These are phyloP conservation scores for Scomber japonicus DNA, from an alignment of 2,113 vertebrate species.

Conservation along the genomic window DNA sequence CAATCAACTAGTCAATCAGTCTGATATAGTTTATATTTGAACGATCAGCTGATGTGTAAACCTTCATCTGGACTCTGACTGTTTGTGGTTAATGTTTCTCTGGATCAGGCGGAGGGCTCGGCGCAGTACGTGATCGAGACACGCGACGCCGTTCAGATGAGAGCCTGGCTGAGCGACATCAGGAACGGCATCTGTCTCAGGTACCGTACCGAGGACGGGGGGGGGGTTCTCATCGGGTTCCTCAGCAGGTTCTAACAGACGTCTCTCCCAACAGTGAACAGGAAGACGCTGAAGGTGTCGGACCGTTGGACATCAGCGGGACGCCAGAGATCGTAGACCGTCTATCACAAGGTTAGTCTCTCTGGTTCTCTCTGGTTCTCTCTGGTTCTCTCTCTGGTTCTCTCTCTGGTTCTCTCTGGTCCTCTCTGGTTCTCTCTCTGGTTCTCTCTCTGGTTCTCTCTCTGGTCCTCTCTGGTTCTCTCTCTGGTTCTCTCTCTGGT, in stretches of 20 bases:
- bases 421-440: too few relatives aligned
- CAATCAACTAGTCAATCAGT: too few relatives aligned
- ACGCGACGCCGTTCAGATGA: conserved; percentile 90
- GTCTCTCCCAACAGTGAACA: conserved; percentile 81
- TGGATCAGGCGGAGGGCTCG: conserved; percentile 85
- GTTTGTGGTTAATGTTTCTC: too few relatives aligned
- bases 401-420: too few relatives aligned
- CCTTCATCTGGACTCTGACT: too few relatives aligned
- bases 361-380: background rate
- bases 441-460: too few relatives aligned
- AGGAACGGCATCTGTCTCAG: conserved; percentile 91
- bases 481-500: too few relatives aligned
- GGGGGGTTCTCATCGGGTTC: too few relatives aligned
- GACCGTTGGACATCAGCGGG: conserved; percentile 86
- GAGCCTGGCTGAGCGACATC: conserved; percentile 93
- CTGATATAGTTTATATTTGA: too few relatives aligned
- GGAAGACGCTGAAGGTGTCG: conserved; percentile 84
- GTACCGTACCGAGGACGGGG: conserved; percentile 70
- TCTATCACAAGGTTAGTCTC: conserved; percentile 87
- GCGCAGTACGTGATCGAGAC: conserved; percentile 93
- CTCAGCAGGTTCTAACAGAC: background rate
- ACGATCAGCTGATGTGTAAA: too few relatives aligned
- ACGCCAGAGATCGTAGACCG: conserved; percentile 88
- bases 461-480: too few relatives aligned
- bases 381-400: too few relatives aligned